Conservation (phyloP, 1,140 invertebrate genomes). For the Hestina assimilis region DNA sequence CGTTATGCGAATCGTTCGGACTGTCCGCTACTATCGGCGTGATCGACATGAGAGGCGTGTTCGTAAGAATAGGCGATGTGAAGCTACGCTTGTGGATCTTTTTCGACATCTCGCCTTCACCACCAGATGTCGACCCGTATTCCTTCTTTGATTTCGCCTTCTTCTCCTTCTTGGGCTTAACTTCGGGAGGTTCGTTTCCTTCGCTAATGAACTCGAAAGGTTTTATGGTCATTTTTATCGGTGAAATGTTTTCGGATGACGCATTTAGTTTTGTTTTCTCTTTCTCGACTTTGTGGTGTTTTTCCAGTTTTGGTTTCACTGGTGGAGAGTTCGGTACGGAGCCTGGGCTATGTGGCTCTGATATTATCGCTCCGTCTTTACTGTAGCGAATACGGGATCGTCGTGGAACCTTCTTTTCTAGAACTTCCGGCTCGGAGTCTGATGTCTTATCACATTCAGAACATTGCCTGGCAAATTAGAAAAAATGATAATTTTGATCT, state of each 20-base stretch:
- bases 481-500: constrained; percentile 15
- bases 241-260: constrained; percentile 62
- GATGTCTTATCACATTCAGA: constrained; percentile 93
- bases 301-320: constrained; percentile 45
- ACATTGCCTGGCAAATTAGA: constrained; percentile 87
- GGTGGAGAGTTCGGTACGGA: constrained; percentile 49
- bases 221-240: constrained; percentile 81
- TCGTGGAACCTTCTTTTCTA: constrained; percentile 88
- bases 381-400: constrained; percentile 86
- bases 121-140: constrained; percentile 39
- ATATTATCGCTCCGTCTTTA: constrained; percentile 80
- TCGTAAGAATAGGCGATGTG: constrained; percentile 71
- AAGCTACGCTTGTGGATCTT: constrained; percentile 72
- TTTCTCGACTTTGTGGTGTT: constrained; percentile 52
- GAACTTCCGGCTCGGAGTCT: constrained; percentile 85
- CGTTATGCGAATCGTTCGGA: constrained; percentile 72
- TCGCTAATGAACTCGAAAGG: constrained; percentile 76
- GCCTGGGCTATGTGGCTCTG: constrained; percentile 54
- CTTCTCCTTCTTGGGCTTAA: constrained; percentile 59
- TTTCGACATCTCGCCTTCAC: constrained; percentile 51
- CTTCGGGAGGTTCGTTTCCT: constrained; percentile 42
- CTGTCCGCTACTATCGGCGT: constrained; percentile 75
- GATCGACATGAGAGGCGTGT: constrained; percentile 76
- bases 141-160: constrained; percentile 57
- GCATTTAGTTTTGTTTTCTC: constrained; percentile 39